A percentile compares a stretch with the other conserved stretches of the same genome.
These are phyloP conservation scores for Dreissena rostriformis DNA, from an alignment of 1,140 invertebrate species.

Conservation along the genomic window DNA sequence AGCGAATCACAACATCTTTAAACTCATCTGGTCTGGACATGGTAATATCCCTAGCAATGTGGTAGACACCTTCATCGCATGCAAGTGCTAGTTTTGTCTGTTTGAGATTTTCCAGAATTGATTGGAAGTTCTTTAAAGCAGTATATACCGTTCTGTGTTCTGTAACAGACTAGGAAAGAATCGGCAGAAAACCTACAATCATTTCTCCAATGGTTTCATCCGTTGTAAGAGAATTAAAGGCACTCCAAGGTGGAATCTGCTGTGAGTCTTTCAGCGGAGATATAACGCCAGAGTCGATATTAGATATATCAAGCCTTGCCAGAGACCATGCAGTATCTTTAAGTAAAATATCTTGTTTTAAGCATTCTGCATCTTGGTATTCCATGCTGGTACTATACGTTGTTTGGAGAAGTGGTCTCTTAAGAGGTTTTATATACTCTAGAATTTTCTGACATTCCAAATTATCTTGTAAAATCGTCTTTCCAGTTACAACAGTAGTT, in stretches of 20 bases:
- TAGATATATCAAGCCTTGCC: background rate
- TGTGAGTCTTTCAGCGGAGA: background rate
- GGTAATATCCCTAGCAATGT: conserved; percentile 20
- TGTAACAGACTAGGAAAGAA: conserved; percentile 18
- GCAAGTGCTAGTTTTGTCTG: conserved; percentile 1
- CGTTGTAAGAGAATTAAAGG: conserved; percentile 7
- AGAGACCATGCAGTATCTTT: conserved; percentile 28
- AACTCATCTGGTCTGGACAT: background rate
- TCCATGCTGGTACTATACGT: background rate
- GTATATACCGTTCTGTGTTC: conserved; percentile 14
- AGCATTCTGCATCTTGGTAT: background rate
- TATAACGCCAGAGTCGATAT: background rate
- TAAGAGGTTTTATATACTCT: background rate
- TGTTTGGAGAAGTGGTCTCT: background rate
- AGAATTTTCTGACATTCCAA: background rate
- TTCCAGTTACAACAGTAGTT: background rate
- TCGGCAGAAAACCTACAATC: conserved; percentile 9
- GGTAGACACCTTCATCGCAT: conserved; percentile 26
- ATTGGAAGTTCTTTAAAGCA: background rate
- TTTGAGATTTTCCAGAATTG: background rate
- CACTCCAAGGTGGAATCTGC: conserved; percentile 15
- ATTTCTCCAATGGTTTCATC: background rate
- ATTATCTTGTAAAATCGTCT: conserved; percentile 1
- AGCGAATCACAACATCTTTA: conserved; percentile 8
- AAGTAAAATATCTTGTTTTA: background rate